phyloP scores from a whole-genome alignment of 53 echinoderm and acorn worm genomes.

The Paelopatides confundens region DNA sequence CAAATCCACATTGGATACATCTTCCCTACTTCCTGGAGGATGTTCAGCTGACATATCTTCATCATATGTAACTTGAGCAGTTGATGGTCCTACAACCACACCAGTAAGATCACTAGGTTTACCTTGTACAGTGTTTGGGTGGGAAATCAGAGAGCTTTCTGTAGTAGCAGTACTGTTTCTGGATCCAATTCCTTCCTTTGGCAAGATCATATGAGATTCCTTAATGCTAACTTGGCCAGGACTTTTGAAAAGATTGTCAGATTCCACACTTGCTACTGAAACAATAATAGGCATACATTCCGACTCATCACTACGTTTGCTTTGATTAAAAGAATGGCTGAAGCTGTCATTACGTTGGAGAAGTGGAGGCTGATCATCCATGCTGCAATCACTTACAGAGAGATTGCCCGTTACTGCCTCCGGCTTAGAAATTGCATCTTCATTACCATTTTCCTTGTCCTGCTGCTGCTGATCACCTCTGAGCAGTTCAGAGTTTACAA shows the following conservation, averaged over 20 bases:
- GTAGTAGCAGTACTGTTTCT: no score
- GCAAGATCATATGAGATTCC: not conserved
- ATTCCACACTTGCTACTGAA: slow-evolving; percentile 17
- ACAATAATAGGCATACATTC: slow-evolving; percentile 31
- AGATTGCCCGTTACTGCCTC: not conserved
- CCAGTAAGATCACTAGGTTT: not conserved
- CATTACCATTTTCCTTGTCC: no score
- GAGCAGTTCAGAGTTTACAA: no score
- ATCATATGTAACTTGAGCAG: not conserved
- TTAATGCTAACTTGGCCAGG: not conserved
- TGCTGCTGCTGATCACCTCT: no score
- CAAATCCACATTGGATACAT: not conserved
- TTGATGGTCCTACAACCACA: no score
- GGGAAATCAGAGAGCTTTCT: not conserved
- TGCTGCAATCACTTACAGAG: not conserved
- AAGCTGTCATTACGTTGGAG: not conserved
- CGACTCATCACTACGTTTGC: slow-evolving; percentile 3
- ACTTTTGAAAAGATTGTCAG: not conserved
- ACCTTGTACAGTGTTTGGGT: not conserved
- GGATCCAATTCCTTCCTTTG: not conserved
- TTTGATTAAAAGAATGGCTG: not conserved
- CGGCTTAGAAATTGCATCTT: no score
- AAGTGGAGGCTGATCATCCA: not conserved
- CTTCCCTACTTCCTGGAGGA: not conserved
- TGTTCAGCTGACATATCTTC: not conserved